These are phyloP conservation scores for Gymnopithys bicolor DNA, from an alignment of 2,797 vertebrate genomes.

Conservation along the genomic window DNA sequence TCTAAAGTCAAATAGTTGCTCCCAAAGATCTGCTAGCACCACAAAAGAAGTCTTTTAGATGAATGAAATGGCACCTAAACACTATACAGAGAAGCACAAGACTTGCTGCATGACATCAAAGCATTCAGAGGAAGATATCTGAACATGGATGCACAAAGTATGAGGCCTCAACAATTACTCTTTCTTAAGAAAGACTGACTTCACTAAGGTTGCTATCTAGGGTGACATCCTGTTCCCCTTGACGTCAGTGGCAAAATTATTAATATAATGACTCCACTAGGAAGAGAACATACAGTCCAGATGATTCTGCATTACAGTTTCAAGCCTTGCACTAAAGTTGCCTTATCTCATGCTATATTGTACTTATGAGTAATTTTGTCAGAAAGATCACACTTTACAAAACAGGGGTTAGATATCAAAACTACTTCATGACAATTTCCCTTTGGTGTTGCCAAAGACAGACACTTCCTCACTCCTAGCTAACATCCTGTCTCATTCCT, in stretches of 20 bases:
- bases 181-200: conserved; percentile 45
- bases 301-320: neutral
- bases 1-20: neutral
- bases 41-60: neutral
- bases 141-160: neutral
- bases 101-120: neutral
- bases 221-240: conserved; percentile 39
- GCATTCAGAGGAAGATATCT: neutral
- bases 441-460: neutral
- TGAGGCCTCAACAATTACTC: neutral
- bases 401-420: neutral
- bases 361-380: neutral
- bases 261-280: neutral
- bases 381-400: neutral
- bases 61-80: neutral
- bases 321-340: neutral
- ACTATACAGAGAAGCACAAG: neutral
- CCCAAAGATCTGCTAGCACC: neutral
- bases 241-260: conserved; percentile 17
- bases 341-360: neutral
- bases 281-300: neutral
- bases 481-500: neutral
- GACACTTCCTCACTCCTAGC: neutral
- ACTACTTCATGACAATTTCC: neutral
- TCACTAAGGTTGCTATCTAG: conserved; percentile 11